Evolutionary conservation across 37 sponge, comb jelly and placozoan genomes (phyloP).

Genomic region (Spongilla lacustris): DNA sequence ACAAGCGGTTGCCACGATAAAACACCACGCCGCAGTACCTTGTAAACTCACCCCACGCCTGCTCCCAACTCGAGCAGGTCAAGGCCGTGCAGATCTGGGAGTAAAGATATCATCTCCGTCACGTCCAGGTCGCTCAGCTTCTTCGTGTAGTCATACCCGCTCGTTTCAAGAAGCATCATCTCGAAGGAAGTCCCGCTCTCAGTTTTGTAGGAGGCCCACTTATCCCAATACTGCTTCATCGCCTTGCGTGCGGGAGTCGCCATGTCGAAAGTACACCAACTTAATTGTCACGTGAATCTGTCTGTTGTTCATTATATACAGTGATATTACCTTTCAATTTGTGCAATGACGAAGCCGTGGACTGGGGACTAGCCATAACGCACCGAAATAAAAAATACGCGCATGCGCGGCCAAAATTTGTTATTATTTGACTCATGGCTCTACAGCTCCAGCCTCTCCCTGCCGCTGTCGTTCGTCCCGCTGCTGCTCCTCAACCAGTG

Average conservation of each 20-base stretch:
- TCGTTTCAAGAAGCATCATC: conserved; percentile 8
- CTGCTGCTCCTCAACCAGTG: too few species aligned
- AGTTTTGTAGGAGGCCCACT: background rate
- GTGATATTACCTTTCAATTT: too few species aligned
- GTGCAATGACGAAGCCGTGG: too few species aligned
- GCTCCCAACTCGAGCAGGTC: conserved; percentile 60
- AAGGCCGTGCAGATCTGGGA: conserved; percentile 41
- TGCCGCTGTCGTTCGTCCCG: too few species aligned
- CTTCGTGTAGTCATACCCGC: background rate
- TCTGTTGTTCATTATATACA: too few species aligned
- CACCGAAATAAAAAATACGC: too few species aligned
- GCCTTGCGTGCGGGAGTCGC: conserved; percentile 1
- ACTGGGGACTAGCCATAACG: too few species aligned
- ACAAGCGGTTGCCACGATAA: too few species aligned
- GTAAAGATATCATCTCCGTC: conserved; percentile 20
- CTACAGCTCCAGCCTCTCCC: too few species aligned
- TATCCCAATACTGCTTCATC: conserved; percentile 22
- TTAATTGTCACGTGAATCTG: background rate
- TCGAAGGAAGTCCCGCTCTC: background rate
- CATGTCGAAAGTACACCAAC: background rate
- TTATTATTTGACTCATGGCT: too few species aligned
- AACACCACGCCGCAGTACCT: too few species aligned
- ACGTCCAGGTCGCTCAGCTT: conserved; percentile 7
- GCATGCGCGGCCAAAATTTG: too few species aligned
- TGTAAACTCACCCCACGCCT: conserved; percentile 52